Base-by-base conservation (phyloP, 2,888 invertebrate genomes). In the Eumacrocentrus americanus region DNA sequence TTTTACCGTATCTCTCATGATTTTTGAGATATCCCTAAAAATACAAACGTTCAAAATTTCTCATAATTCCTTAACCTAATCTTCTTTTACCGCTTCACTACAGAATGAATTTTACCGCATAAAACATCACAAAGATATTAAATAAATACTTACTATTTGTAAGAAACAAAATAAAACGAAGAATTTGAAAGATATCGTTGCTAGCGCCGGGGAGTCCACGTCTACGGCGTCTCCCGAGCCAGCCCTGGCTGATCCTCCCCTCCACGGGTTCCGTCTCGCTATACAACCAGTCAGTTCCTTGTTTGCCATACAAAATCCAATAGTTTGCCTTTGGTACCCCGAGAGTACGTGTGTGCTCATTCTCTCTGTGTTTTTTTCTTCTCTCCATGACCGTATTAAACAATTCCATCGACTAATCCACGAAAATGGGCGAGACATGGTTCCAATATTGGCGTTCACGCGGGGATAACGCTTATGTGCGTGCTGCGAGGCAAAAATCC, bases 291-390 rank as follows among this genome's bases (percentile, higher is more conserved):
- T 79, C 78, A 74, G 79, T 79, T 80, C 80, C 80, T 80, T 79
- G 80, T 80, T 80, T 80, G 80, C 80, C 79, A 77, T 78, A 80
- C 78, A 79, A 80, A 80, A 80, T 80, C 80, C 77, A 80, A 79
- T 80, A 80, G 80, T 80, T 80, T 74, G 78, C 76, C 77, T 77
- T 76, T 55, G 60, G 77, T 78, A 77, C 65, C 73, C 75, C 72
- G 72, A 67, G 72, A 76, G 76, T 54, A 71, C 72, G 70, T 73
- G 70, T 76, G 73, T 75, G 72, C 67, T 70, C 70, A 66, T 70
- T 70, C 9, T 29, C 29, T n/a, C n/a, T 64, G 65, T 61, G 63
- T 65, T 67, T 67, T 66, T 64, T 66, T 46, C 22, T n/a, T 48
- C 16, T n/a, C 22, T 53, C 40, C 22, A 22, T 47, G 14, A 58